Conservation (phyloP, 1,140 invertebrate species). For the Ceratina calcarata region DNA sequence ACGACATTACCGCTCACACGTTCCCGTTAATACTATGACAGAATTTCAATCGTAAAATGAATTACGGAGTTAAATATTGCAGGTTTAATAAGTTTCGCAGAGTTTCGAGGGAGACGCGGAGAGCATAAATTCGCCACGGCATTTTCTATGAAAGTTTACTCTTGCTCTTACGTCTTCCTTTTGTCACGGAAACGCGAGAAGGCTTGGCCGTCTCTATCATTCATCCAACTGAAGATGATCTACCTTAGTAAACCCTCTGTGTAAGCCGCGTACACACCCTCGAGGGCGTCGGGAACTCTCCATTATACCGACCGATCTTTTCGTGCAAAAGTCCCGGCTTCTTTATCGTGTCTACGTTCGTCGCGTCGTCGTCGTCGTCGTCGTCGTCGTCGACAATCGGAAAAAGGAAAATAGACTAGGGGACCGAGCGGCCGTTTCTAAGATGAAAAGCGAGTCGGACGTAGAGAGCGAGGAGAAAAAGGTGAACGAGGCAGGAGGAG, state of each 20-base stretch:
- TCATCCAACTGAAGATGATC: conserved; percentile 24
- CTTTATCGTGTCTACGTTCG: conserved; percentile 47
- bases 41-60: too few relatives aligned
- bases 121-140: background rate
- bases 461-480: conserved; percentile 18
- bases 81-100: too few relatives aligned
- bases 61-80: too few relatives aligned
- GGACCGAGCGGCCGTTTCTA: conserved; percentile 10
- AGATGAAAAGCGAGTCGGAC: conserved; percentile 28
- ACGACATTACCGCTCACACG: too few relatives aligned
- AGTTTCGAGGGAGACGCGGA: too few relatives aligned
- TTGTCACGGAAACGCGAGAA: background rate
- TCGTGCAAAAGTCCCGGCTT: conserved; percentile 47
- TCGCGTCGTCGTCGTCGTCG: conserved; percentile 31
- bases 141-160: background rate
- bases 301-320: conserved; percentile 54
- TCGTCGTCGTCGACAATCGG: conserved; percentile 39
- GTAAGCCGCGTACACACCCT: conserved; percentile 47
- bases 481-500: background rate
- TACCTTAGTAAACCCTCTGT: conserved; percentile 21
- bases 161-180: background rate
- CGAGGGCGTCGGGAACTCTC: conserved; percentile 52
- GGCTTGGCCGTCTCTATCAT: conserved; percentile 10
- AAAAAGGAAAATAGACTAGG: conserved; percentile 28
- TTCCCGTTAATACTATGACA: too few relatives aligned